phyloP scores from a whole-genome alignment of 1,140 invertebrate genomes.

The Lysiphlebus fabarum region DNA sequence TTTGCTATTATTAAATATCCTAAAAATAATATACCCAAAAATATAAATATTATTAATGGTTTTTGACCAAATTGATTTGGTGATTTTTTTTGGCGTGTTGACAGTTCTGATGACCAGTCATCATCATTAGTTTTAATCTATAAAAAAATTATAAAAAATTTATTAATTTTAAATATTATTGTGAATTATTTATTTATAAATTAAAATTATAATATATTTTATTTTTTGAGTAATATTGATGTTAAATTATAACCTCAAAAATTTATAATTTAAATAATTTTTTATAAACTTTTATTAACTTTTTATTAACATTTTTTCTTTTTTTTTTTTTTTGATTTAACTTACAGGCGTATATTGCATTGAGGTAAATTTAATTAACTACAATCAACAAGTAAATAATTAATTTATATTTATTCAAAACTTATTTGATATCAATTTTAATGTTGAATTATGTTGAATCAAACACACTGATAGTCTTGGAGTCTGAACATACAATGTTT shows the following conservation, averaged over 20 bases:
- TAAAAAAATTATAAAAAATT: slow-evolving; percentile 25
- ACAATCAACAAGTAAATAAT: too few relatives aligned
- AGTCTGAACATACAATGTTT: too few relatives aligned
- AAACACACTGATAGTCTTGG: too few relatives aligned
- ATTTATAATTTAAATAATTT: too few relatives aligned
- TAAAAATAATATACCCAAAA: slow-evolving; percentile 37
- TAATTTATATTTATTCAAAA: not conserved
- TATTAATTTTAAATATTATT: not conserved
- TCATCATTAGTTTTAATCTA: slow-evolving; percentile 34
- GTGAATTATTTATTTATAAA: not conserved
- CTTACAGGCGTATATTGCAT: slow-evolving; percentile 39
- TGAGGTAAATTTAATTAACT: slow-evolving; percentile 15
- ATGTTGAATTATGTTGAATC: too few relatives aligned
- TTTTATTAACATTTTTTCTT: too few relatives aligned
- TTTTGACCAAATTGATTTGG: slow-evolving; percentile 23
- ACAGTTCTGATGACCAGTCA: slow-evolving; percentile 27
- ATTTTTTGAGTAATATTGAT: not conserved
- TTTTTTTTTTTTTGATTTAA: slow-evolving; percentile 3
- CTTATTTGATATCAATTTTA: not conserved
- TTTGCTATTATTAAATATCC: slow-evolving; percentile 44
- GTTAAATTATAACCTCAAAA: not conserved
- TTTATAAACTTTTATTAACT: too few relatives aligned
- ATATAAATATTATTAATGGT: slow-evolving; percentile 30
- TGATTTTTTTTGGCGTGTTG: slow-evolving; percentile 32
- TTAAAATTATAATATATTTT: not conserved